A percentile compares a stretch with the other conserved stretches of the same genome.
phyloP scores from a whole-genome alignment of 2,888 invertebrate genomes.

The Xestia c-nigrum region DNA sequence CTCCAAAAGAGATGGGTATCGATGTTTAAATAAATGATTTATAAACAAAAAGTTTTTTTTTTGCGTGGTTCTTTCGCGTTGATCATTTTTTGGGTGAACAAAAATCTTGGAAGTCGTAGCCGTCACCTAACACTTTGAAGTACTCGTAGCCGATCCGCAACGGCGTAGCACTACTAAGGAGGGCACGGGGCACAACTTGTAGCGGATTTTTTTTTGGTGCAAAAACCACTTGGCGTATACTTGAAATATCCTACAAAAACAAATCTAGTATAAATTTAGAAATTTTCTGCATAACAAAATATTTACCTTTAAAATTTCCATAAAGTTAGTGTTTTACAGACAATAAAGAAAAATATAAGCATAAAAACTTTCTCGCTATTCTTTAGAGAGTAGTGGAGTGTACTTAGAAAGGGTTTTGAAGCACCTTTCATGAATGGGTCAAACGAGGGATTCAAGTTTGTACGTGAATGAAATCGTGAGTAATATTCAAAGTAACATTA shows the following conservation, averaged over 20 bases:
- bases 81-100: too few relatives aligned
- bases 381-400: constrained; percentile 1
- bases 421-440: background rate
- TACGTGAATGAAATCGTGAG: constrained; percentile 3
- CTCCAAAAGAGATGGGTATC: background rate
- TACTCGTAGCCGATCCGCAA: too few relatives aligned
- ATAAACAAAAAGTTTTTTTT: too few relatives aligned
- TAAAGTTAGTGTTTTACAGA: background rate
- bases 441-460: constrained; percentile 3
- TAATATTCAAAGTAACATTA: background rate
- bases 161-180: too few relatives aligned
- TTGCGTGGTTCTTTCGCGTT: too few relatives aligned
- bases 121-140: too few relatives aligned
- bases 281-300: background rate
- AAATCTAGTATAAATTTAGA: background rate
- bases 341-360: background rate
- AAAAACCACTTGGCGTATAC: background rate
- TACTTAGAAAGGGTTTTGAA: constrained; percentile 16
- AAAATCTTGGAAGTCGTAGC: too few relatives aligned
- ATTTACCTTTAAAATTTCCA: background rate
- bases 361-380: background rate
- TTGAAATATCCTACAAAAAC: background rate
- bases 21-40: background rate
- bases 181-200: too few relatives aligned
- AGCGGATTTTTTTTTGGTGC: background rate